phyloP scores from a whole-genome alignment of 2,113 vertebrate species.

The Acrocephalus kingi region DNA sequence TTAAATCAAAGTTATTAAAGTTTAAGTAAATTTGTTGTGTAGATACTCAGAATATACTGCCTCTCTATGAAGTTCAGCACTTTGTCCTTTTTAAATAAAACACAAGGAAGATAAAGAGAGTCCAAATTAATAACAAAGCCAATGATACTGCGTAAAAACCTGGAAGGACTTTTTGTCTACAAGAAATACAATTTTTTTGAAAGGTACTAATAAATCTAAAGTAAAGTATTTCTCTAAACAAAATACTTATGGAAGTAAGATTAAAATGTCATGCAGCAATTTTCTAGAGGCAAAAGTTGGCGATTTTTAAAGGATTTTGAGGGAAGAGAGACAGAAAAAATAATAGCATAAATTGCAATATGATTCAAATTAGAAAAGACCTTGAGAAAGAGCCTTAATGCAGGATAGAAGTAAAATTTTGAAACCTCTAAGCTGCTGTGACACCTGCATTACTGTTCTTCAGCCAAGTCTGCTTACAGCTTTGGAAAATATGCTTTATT shows the following conservation, averaged over 20 bases:
- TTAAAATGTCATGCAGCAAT: not conserved
- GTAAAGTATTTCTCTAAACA: not conserved
- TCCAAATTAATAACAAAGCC: not conserved
- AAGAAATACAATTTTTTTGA: not conserved
- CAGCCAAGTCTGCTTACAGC: not conserved
- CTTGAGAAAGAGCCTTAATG: not conserved
- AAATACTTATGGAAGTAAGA: not conserved
- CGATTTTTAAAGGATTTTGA: not conserved
- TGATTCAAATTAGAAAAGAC: not conserved
- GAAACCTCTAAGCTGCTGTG: not conserved
- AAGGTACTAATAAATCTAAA: not conserved
- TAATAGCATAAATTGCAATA: not conserved
- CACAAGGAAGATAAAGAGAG: not conserved
- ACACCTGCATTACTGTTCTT: not conserved
- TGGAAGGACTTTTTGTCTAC: not conserved
- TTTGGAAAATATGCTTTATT: not conserved
- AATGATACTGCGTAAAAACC: not conserved
- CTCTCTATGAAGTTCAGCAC: not conserved
- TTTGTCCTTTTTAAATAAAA: not conserved
- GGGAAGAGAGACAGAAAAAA: not conserved
- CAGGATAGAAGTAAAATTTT: not conserved
- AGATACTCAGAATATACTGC: not conserved
- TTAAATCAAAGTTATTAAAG: not conserved
- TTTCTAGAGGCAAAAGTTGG: not conserved
- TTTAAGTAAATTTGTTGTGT: not conserved